A percentile compares a stretch with the other conserved stretches of the same genome.
phyloP scores from a whole-genome alignment of 2,797 vertebrate species.

The Sebastes hubbsi region DNA sequence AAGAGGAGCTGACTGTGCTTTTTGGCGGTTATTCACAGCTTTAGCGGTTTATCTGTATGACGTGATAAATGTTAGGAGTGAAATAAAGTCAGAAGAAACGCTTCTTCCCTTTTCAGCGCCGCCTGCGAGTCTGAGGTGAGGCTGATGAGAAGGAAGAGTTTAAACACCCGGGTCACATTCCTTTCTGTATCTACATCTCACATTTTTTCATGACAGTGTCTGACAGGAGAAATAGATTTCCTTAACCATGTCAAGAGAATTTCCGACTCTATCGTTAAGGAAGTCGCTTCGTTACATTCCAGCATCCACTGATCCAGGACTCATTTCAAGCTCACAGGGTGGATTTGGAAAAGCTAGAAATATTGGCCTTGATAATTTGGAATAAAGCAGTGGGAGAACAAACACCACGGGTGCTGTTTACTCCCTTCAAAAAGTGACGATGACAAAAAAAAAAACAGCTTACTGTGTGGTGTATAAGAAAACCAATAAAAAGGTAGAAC shows the following conservation, averaged over 20 bases:
- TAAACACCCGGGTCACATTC: slow-evolving; percentile 52
- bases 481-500: neutral
- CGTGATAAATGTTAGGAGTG: neutral
- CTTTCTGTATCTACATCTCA: slow-evolving; percentile 43
- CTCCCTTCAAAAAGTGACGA: neutral
- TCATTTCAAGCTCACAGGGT: slow-evolving; percentile 17
- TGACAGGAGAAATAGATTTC: slow-evolving; percentile 32
- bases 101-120: neutral
- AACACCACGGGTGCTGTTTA: neutral
- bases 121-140: neutral
- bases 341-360: neutral
- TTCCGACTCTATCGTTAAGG: neutral
- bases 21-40: neutral
- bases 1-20: neutral
- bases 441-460: neutral
- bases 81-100: neutral
- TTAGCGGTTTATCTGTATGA: neutral
- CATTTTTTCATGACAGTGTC: slow-evolving; percentile 13
- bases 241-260: slow-evolving; percentile 22
- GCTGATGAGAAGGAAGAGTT: slow-evolving; percentile 40
- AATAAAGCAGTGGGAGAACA: neutral
- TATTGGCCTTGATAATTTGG: neutral
- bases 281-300: neutral
- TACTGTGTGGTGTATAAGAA: neutral
- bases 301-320: neutral